Conservation (phyloP, 2,797 vertebrate genomes). For the Masticophis lateralis region DNA sequence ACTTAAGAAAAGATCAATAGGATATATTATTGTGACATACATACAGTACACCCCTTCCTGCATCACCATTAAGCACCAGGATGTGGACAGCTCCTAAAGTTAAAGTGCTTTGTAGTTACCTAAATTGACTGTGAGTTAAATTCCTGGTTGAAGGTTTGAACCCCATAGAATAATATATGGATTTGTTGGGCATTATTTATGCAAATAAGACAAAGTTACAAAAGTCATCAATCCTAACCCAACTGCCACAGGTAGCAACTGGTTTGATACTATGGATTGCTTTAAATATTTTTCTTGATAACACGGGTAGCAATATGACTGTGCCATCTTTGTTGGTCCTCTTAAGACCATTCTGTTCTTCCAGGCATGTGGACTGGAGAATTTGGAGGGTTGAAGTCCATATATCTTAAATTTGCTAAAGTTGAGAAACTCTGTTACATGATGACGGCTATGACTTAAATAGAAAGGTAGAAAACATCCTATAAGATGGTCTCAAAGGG, state of each 20-base stretch:
- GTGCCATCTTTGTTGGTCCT: neutral
- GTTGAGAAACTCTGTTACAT: neutral
- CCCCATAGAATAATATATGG: neutral
- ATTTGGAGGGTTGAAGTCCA: neutral
- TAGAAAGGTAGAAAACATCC: neutral
- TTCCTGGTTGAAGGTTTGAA: neutral
- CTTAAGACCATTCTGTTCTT: neutral
- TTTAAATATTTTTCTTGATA: neutral
- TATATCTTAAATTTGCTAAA: neutral
- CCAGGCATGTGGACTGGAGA: neutral
- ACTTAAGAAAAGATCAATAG: neutral
- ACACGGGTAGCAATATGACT: neutral
- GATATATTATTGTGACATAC: neutral
- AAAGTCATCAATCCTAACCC: neutral
- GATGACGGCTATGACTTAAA: neutral
- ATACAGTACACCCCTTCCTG: neutral
- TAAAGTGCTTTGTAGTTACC: neutral
- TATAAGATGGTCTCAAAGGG: neutral
- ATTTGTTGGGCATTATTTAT: neutral
- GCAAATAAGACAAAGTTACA: neutral
- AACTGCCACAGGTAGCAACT: neutral
- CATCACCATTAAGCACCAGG: neutral
- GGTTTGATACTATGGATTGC: neutral
- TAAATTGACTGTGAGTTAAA: neutral
- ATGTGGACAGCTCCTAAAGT: neutral